Evolutionary conservation across 2,888 invertebrate genomes (phyloP), one percentile per base, ranked within the genome.

Genomic region (Helicoverpa assulta): DNA sequence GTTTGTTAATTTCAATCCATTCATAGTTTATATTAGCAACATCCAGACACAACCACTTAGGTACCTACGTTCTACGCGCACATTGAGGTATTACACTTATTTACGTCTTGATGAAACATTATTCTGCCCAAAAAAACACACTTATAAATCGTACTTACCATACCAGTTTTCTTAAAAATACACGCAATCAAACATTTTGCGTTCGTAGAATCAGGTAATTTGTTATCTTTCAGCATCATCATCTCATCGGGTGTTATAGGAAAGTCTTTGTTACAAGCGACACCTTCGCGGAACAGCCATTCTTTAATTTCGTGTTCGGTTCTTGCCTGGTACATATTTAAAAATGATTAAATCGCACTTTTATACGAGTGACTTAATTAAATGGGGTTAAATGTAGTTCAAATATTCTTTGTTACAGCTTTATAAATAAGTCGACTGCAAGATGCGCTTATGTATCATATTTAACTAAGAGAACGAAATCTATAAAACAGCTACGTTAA

Each of bases 171-270:
- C 80, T 85, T 94, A 72, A 93, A 94, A 40, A 96, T 87, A 69
- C 96, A 96, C n/a, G 93, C 92, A 66, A 95, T 76, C 40, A 96
- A 87, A 78, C 96, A 96, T 80, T 93, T 94, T 0, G 92, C 93
- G 40, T 86, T 90, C 19, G 86, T 86, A 3, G 85, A 91, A 0
- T 91, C 87, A 0, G 96, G 95, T 33, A 93, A 70, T 74, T 93
- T 91, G 69, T 94, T 92, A 43, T 91, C 85, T 63, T 93, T 86
- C 73, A 94, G 81, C 85, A 86, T 83, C n/a, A 85, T 67, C 67
- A 94, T 84, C 51, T 95, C 94, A 1, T 91, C 88, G 0, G 88
- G 70, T 0, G 88, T 68, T 4, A 95, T 83, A 0, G 89, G 83
- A 59, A 88, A 78, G 0, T 93, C 89, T 21, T 88, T 89, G 72